These are phyloP conservation scores for Hyaena hyaena DNA, from an alignment of 2,113 vertebrate genomes.

Conservation along the genomic window DNA sequence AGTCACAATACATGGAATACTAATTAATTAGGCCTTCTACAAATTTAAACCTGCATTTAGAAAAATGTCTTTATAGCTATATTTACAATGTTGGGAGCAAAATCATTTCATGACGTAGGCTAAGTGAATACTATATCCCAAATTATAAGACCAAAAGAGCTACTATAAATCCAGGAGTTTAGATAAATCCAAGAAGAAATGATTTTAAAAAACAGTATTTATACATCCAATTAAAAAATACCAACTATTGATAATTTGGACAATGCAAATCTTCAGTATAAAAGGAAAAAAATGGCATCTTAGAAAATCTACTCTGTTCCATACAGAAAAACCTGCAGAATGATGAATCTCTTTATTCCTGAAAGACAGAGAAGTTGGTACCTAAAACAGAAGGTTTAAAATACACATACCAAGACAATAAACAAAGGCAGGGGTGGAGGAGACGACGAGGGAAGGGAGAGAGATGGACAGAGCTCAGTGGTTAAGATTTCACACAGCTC, in stretches of 20 bases:
- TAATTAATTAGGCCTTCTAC: conserved; percentile 46
- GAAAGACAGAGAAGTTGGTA: background rate
- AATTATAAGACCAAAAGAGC: conserved; percentile 29
- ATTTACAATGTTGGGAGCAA: conserved; percentile 46
- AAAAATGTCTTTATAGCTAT: conserved; percentile 10
- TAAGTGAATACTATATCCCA: conserved; percentile 42
- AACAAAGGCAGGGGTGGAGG: background rate
- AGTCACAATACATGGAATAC: conserved; percentile 40
- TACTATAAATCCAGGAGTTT: conserved; percentile 20
- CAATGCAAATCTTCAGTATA: background rate
- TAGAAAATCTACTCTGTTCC: conserved; percentile 35
- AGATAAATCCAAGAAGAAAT: conserved; percentile 25
- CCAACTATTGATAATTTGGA: conserved; percentile 10
- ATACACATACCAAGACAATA: background rate
- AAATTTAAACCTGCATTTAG: conserved; percentile 57
- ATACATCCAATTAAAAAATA: conserved; percentile 27
- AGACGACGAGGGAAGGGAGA: too few relatives aligned
- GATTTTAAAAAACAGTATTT: conserved; percentile 18
- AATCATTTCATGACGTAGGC: conserved; percentile 39
- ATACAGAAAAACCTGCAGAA: background rate
- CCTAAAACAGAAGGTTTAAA: conserved; percentile 19
- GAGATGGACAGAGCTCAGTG: background rate
- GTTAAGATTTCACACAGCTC: background rate
- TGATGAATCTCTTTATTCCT: background rate
- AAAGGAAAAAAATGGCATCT: conserved; percentile 36